Conservation (phyloP, 2,113 vertebrate genomes). For the Pardalotus punctatus region DNA sequence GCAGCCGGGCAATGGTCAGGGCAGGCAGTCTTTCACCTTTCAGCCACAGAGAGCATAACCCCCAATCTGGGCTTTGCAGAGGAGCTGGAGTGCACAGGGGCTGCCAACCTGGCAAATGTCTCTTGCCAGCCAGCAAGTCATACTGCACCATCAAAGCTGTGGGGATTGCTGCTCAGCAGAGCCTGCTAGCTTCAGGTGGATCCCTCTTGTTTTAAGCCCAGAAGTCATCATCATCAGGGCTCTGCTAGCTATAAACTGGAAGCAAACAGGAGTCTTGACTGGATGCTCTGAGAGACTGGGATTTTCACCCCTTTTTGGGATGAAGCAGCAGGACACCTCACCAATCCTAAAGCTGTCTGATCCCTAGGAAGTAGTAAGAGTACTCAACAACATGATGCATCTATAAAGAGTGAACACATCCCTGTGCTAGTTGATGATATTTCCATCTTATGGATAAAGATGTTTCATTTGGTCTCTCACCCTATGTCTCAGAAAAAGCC, state of each 20-base stretch:
- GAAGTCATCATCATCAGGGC: background rate
- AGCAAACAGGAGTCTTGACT: background rate
- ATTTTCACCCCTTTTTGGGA: background rate
- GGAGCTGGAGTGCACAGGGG: background rate
- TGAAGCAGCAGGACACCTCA: background rate
- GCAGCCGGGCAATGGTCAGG: slow-evolving; percentile 83
- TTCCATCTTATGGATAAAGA: background rate
- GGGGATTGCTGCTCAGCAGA: background rate
- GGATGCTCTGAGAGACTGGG: rapidly evolving
- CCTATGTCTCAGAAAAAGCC: background rate
- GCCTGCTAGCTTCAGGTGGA: background rate
- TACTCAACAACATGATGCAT: background rate
- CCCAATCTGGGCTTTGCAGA: rapidly evolving
- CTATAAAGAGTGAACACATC: background rate
- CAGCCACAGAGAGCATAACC: rapidly evolving
- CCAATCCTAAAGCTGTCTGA: background rate
- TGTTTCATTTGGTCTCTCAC: background rate
- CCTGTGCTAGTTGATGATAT: background rate
- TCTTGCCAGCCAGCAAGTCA: rapidly evolving
- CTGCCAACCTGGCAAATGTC: rapidly evolving
- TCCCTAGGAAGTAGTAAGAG: background rate
- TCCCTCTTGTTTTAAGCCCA: background rate
- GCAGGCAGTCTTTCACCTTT: slow-evolving; percentile 20
- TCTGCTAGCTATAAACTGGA: rapidly evolving
- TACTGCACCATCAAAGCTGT: background rate